Conservation (phyloP, 2,888 invertebrate species). For the Mechanitis messenoides region DNA sequence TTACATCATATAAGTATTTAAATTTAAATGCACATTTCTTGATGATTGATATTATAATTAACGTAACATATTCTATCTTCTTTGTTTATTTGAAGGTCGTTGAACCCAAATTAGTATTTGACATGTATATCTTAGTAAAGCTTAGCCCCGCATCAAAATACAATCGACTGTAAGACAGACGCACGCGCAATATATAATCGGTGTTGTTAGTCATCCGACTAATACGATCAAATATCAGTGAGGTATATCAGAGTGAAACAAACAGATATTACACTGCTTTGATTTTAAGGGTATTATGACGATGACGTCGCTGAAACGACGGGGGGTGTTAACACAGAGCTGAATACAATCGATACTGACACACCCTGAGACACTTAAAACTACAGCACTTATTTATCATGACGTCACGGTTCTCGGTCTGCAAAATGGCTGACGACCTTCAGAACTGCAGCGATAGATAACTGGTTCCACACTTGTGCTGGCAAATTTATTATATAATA, state of each 20-base stretch:
- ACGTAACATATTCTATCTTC: background rate
- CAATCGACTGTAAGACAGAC: slow-evolving; percentile 14
- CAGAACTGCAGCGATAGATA: slow-evolving; percentile 12
- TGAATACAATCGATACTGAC: too few species aligned
- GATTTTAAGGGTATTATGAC: too few species aligned
- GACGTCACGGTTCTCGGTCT: slow-evolving; percentile 16
- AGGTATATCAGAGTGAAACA: background rate
- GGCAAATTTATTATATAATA: background rate
- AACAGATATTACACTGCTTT: too few species aligned
- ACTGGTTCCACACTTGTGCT: slow-evolving; percentile 13
- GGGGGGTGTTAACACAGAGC: too few species aligned
- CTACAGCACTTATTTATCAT: slow-evolving; percentile 1
- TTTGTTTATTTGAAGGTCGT: background rate
- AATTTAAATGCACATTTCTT: too few species aligned
- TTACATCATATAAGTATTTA: too few species aligned
- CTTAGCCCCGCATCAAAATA: slow-evolving; percentile 12
- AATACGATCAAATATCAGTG: background rate
- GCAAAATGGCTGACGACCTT: slow-evolving; percentile 18
- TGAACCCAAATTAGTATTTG: background rate
- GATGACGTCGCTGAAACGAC: too few species aligned
- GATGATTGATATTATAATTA: too few species aligned
- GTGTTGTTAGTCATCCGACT: slow-evolving; percentile 17
- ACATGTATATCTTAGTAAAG: background rate
- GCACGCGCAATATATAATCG: slow-evolving; percentile 19
- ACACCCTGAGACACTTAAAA: too few species aligned